A percentile compares a stretch with the other conserved stretches of the same genome.
Evolutionary conservation across 1,140 invertebrate genomes (phyloP).

Genomic region (Homalodisca vitripennis): DNA sequence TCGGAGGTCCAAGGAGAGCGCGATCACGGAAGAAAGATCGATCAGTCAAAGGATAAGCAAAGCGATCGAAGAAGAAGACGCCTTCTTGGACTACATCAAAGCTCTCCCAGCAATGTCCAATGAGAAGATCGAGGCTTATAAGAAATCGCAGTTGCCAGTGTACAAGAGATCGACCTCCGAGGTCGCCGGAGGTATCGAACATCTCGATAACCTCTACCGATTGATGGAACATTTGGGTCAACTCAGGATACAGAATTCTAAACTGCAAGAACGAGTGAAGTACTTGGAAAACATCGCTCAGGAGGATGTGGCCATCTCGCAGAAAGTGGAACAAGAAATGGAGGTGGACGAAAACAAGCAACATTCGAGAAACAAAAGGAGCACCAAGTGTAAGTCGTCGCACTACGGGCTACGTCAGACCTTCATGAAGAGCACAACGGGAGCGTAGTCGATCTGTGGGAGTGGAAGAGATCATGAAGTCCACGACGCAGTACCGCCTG

Average conservation of each 20-base stretch:
- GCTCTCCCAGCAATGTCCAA: conserved; percentile 40
- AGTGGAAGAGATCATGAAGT: conserved; percentile 44
- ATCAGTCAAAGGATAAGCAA: conserved; percentile 23
- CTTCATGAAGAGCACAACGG: conserved; percentile 46
- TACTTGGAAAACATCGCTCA: conserved; percentile 66
- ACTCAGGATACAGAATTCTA: conserved; percentile 67
- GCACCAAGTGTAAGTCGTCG: conserved; percentile 28
- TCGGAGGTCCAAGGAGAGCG: conserved; percentile 7
- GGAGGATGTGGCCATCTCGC: conserved; percentile 46
- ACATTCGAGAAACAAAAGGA: conserved; percentile 15
- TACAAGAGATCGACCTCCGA: conserved; percentile 24
- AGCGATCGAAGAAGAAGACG: conserved; percentile 41
- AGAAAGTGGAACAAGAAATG: background rate
- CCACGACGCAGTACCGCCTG: conserved; percentile 39
- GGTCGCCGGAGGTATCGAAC: conserved; percentile 57
- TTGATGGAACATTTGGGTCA: conserved; percentile 72
- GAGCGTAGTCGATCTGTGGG: conserved; percentile 53
- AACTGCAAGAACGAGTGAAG: conserved; percentile 63
- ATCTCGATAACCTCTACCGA: conserved; percentile 71
- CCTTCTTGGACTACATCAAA: conserved; percentile 45
- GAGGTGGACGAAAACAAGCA: conserved; percentile 15
- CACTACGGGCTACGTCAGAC: conserved; percentile 36
- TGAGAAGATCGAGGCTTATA: conserved; percentile 29
- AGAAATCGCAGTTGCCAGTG: conserved; percentile 1
- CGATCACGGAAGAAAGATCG: background rate